Evolutionary conservation across 1,140 invertebrate species (phyloP).

Genomic region (Dinoponera quadriceps): DNA sequence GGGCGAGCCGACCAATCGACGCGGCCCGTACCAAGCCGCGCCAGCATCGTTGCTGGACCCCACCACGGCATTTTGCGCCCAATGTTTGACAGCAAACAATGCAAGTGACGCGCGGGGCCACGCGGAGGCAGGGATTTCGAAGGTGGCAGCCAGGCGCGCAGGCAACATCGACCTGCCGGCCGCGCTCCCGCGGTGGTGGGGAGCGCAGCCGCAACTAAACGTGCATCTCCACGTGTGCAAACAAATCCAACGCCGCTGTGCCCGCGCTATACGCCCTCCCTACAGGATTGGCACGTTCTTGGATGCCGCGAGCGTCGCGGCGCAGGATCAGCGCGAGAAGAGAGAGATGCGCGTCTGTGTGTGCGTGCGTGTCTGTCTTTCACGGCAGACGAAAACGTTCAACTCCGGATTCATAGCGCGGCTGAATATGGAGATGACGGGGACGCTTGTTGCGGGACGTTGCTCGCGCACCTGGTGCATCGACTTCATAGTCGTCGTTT

Average conservation of each 20-base stretch:
- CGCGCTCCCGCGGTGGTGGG: conserved; percentile 66
- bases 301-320: not conserved
- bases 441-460: not conserved
- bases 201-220: conserved; percentile 81
- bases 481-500: conserved; percentile 18
- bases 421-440: conserved; percentile 15
- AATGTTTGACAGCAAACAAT: conserved; percentile 84
- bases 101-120: conserved; percentile 73
- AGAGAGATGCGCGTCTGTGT: not conserved
- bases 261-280: conserved; percentile 66
- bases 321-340: not conserved
- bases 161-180: conserved; percentile 10
- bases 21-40: not conserved
- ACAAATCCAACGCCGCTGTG: conserved; percentile 75
- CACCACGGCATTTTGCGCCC: conserved; percentile 74
- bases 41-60: conserved; percentile 39
- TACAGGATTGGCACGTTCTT: conserved; percentile 44
- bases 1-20: conserved; percentile 68
- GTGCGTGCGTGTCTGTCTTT: conserved; percentile 1
- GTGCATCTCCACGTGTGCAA: conserved; percentile 72
- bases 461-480: conserved; percentile 30
- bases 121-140: conserved; percentile 64
- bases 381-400: not conserved
- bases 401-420: conserved; percentile 20
- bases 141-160: conserved; percentile 47